Conservation (phyloP, 2,113 vertebrate species). For the Pachypanchax playfairii region DNA sequence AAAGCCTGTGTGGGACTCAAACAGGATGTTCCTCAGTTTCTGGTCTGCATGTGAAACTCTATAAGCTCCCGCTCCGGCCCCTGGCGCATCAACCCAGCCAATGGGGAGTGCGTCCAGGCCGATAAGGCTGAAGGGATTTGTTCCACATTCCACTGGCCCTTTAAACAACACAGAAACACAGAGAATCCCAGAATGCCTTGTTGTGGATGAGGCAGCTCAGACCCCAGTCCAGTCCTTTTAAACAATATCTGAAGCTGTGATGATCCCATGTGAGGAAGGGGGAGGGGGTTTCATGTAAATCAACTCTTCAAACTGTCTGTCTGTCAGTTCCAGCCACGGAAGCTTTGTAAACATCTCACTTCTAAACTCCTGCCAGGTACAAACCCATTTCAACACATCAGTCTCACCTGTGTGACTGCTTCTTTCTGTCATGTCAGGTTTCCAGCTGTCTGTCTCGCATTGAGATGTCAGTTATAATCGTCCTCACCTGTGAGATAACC, state of each 20-base stretch:
- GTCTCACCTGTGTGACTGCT: slow-evolving; percentile 40
- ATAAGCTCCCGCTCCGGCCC: slow-evolving; percentile 68
- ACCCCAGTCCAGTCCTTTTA: too few species aligned
- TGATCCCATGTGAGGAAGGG: slow-evolving; percentile 15
- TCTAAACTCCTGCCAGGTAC: slow-evolving; percentile 6
- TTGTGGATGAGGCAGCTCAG: too few species aligned
- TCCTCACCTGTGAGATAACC: slow-evolving; percentile 73
- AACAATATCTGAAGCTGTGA: slow-evolving; percentile 10
- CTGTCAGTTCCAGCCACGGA: slow-evolving; percentile 31
- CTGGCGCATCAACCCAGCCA: slow-evolving; percentile 68
- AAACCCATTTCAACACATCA: slow-evolving; percentile 43
- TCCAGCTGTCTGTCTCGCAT: slow-evolving; percentile 46
- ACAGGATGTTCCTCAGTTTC: slow-evolving; percentile 81
- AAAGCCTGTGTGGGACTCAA: slow-evolving; percentile 70
- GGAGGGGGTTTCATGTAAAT: slow-evolving; percentile 7
- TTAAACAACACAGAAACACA: slow-evolving; percentile 71
- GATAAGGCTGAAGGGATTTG: slow-evolving; percentile 81
- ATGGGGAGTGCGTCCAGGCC: slow-evolving; percentile 61
- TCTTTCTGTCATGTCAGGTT: slow-evolving; percentile 56
- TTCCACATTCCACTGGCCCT: slow-evolving; percentile 81
- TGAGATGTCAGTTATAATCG: slow-evolving; percentile 64
- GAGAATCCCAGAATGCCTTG: neutral
- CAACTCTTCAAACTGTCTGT: slow-evolving; percentile 18
- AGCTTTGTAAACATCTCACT: slow-evolving; percentile 25
- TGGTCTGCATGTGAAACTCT: slow-evolving; percentile 79